Evolutionary conservation across 2,888 invertebrate genomes (phyloP), one percentile per base, ranked within the genome.

Genomic region (Thereva nobilitata): DNA sequence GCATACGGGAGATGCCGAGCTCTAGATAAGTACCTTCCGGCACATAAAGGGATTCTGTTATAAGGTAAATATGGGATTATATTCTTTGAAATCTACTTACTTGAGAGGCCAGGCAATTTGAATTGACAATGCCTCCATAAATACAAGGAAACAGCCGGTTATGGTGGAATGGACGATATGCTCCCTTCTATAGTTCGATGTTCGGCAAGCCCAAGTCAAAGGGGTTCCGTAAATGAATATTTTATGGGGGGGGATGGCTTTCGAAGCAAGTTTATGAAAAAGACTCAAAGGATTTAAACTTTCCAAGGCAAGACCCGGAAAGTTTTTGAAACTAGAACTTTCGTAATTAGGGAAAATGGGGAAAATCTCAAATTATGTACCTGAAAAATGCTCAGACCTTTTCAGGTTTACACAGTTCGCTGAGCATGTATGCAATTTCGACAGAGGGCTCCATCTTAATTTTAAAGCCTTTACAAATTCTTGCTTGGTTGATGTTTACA

Each of bases 41-140:
- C 53, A 38, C 9, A 10, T 37, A 47, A 45, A 47, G 38, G 47
- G 37, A 53, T 53, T n/a, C 34, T 23, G 37, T 4, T 37, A 37
- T 38, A 47, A 47, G 23, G 38, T 47, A 47, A 59, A 47, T 59
- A 41, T 45, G 47, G 47, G 47, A 47, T 59, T 59, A 59, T 59
- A 59, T 59, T 6, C 47, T 47, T 5, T 23, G 9, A 59, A 42
- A 59, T 59, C 57, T 5, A 10, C 7, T 38, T 44, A 56, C 23
- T 56, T 56, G 34, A 23, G 56, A 8, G 38, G 47, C n/a, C 34
- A 37, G 34, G 12, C 45, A 47, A 59, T 59, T 57, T 59, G 37
- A 59, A 59, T 47, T 47, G 57, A 59, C 47, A 59, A 59, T 59
- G 47, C 47, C 45, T 9, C 35, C 50, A 50, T 50, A 50, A 50